Conservation (phyloP, 2,797 vertebrate genomes). For the Emydoidea blandingii region DNA sequence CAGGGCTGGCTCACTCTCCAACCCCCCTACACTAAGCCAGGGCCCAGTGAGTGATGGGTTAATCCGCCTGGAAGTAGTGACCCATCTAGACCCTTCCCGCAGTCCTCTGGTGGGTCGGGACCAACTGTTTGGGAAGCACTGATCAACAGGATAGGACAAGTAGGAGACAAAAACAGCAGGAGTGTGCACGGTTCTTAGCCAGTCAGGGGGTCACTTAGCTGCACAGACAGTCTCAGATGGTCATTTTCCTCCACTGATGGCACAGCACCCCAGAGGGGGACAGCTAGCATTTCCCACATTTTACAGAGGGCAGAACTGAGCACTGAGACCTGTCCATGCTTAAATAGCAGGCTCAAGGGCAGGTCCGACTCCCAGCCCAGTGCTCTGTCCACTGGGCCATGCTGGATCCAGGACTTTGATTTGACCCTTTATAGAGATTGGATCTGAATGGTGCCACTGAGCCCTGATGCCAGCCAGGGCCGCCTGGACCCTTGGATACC, state of each 20-base stretch:
- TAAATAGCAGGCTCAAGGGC: not conserved
- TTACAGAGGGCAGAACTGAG: not conserved
- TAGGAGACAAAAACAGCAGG: not conserved
- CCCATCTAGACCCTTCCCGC: not conserved
- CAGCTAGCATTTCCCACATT: not conserved
- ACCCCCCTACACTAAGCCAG: not conserved
- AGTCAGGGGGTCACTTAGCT: not conserved
- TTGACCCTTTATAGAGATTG: not conserved
- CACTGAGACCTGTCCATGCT: not conserved
- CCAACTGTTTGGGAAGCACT: not conserved
- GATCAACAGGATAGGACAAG: not conserved
- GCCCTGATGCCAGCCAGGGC: rapidly evolving
- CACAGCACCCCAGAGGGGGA: not conserved
- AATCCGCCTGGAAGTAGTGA: not conserved
- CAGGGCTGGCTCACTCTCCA: too few species aligned
- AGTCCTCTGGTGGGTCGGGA: not conserved
- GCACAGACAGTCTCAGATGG: not conserved
- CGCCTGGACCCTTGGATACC: not conserved
- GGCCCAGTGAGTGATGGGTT: not conserved
- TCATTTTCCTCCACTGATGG: not conserved
- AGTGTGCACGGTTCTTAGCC: not conserved
- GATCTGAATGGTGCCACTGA: rapidly evolving
- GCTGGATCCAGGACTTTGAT: not conserved
- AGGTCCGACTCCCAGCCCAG: not conserved
- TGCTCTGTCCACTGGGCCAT: not conserved